phyloP scores from a whole-genome alignment of 2,888 invertebrate genomes.

The Troides helena region DNA sequence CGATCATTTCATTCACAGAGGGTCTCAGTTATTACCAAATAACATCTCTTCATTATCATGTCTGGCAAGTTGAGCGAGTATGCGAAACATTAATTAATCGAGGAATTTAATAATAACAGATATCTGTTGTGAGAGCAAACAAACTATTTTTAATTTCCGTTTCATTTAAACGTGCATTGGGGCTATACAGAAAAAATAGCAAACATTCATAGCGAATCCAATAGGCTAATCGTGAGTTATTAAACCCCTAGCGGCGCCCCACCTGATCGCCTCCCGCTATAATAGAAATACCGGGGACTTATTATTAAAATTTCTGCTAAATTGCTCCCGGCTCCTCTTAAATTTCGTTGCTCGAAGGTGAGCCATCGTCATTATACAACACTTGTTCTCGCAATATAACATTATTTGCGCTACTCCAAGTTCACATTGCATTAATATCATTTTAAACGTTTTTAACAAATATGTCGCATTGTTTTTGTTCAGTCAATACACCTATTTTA shows the following conservation, averaged over 20 bases:
- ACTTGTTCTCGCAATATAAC: slow-evolving; percentile 29
- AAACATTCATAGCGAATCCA: slow-evolving; percentile 79
- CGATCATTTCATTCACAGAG: slow-evolving; percentile 1
- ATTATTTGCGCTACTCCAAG: not conserved
- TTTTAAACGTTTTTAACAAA: too few species aligned
- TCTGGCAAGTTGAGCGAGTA: slow-evolving; percentile 36
- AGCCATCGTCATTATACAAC: slow-evolving; percentile 48
- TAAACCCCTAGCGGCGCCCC: slow-evolving; percentile 73
- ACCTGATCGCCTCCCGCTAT: slow-evolving; percentile 78
- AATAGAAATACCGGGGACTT: slow-evolving; percentile 80
- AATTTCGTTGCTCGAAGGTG: slow-evolving; percentile 65
- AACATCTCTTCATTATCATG: slow-evolving; percentile 39
- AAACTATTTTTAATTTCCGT: slow-evolving; percentile 66
- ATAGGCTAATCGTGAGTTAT: slow-evolving; percentile 80
- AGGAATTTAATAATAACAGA: slow-evolving; percentile 42
- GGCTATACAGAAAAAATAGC: slow-evolving; percentile 77
- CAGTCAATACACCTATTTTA: too few species aligned
- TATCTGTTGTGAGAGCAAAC: slow-evolving; percentile 41
- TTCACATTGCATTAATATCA: not conserved
- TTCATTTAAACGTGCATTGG: slow-evolving; percentile 58
- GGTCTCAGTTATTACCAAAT: slow-evolving; percentile 33
- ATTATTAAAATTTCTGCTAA: slow-evolving; percentile 82
- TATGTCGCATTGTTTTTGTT: too few species aligned
- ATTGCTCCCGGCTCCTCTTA: slow-evolving; percentile 75
- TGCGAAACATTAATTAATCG: slow-evolving; percentile 36